Conservation (phyloP, 2,888 invertebrate species). For the Zaprionus lineosus region DNA sequence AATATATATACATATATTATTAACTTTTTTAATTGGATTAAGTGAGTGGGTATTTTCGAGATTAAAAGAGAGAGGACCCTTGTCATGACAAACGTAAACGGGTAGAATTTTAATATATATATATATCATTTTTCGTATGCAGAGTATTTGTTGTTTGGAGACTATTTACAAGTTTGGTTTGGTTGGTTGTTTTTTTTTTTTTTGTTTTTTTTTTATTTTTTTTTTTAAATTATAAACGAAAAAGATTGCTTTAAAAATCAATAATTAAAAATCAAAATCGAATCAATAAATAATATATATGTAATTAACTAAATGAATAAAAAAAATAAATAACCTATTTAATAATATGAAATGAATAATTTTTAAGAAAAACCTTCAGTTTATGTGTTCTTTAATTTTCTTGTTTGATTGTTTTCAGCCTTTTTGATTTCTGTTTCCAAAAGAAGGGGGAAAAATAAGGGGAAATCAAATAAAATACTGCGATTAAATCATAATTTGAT, state of each 20-base stretch:
- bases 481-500: conserved; percentile 56
- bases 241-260: conserved; percentile 45
- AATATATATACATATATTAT: conserved; percentile 30
- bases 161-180: conserved; percentile 79
- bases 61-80: conserved; percentile 73
- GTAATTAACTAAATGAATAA: conserved; percentile 11
- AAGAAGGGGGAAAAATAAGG: neutral
- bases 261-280: conserved; percentile 16
- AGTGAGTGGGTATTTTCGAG: conserved; percentile 54
- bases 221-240: conserved; percentile 32
- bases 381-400: conserved; percentile 52
- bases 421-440: conserved; percentile 48
- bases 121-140: conserved; percentile 67
- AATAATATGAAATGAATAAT: conserved; percentile 43
- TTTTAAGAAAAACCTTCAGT: conserved; percentile 41
- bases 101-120: conserved; percentile 48
- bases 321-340: conserved; percentile 19
- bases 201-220: conserved; percentile 40
- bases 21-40: conserved; percentile 39
- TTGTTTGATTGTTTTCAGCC: conserved; percentile 48
- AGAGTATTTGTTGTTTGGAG: conserved; percentile 71
- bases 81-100: conserved; percentile 76
- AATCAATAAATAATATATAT: conserved; percentile 15
- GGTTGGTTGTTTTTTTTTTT: conserved; percentile 44
- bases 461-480: conserved; percentile 18